These are phyloP conservation scores for Stegodyphus dumicola DNA, from an alignment of 1,140 invertebrate species.

Conservation along the genomic window DNA sequence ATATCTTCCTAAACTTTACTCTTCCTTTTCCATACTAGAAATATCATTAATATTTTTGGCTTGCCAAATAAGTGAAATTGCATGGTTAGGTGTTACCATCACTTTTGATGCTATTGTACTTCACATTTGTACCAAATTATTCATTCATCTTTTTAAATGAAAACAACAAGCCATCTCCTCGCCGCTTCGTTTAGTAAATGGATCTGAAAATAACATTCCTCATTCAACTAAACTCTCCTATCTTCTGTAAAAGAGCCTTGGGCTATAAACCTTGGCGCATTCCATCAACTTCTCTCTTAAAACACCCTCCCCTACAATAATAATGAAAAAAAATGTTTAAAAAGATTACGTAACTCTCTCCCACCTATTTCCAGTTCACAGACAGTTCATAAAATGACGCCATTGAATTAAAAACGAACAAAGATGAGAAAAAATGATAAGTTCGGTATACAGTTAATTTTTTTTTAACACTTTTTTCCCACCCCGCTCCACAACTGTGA, in stretches of 20 bases:
- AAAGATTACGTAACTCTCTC: conserved; percentile 36
- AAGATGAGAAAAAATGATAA: conserved; percentile 53
- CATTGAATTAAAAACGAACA: conserved; percentile 48
- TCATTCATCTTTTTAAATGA: too few relatives aligned
- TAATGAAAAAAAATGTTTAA: conserved; percentile 10
- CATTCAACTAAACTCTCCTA: conserved; percentile 18
- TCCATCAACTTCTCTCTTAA: conserved; percentile 34
- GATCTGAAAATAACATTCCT: conserved; percentile 23
- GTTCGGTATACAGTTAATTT: conserved; percentile 38
- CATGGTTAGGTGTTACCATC: too few relatives aligned
- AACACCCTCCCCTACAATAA: neutral
- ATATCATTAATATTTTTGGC: too few relatives aligned
- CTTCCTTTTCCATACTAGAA: too few relatives aligned
- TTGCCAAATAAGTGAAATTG: too few relatives aligned
- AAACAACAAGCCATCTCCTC: neutral
- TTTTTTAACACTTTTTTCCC: conserved; percentile 28
- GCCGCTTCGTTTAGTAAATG: conserved; percentile 6
- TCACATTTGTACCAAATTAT: too few relatives aligned
- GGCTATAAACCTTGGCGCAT: conserved; percentile 11
- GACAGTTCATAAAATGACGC: conserved; percentile 29
- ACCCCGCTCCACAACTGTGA: conserved; percentile 2
- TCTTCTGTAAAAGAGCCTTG: neutral
- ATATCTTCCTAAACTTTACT: too few relatives aligned
- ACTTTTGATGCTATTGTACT: too few relatives aligned
- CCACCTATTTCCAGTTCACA: neutral